Evolutionary conservation across 2,888 invertebrate species (phyloP).

Genomic region (Xestia xanthographa): DNA sequence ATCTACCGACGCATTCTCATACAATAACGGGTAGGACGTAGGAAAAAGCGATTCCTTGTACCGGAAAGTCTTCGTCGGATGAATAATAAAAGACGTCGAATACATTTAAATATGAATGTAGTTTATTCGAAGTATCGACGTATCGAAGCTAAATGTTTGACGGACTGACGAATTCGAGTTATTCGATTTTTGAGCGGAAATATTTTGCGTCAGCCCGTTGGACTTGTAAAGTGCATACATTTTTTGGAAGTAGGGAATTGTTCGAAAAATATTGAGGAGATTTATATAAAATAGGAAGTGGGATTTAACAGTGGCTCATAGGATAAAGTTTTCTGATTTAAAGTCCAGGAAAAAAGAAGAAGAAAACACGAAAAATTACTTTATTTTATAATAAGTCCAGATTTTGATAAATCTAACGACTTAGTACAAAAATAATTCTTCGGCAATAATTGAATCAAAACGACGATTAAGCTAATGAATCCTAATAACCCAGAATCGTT

Average conservation of each 20-base stretch:
- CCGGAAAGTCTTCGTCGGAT: slow-evolving; percentile 71
- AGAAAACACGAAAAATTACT: background rate
- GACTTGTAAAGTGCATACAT: background rate
- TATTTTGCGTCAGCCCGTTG: slow-evolving; percentile 9
- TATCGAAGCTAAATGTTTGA: slow-evolving; percentile 58
- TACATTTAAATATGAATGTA: slow-evolving; percentile 75
- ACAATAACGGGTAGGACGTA: slow-evolving; percentile 71
- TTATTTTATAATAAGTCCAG: background rate
- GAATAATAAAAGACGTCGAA: slow-evolving; percentile 73
- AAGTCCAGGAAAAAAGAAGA: too few relatives aligned
- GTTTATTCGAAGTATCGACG: slow-evolving; percentile 61
- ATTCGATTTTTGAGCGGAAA: slow-evolving; percentile 32
- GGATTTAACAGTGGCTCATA: too few relatives aligned
- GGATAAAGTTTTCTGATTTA: too few relatives aligned
- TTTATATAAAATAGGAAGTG: background rate
- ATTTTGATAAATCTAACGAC: background rate
- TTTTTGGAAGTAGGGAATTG: background rate
- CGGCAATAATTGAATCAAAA: slow-evolving; percentile 19
- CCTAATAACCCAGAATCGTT: slow-evolving; percentile 43
- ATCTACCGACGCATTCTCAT: slow-evolving; percentile 72
- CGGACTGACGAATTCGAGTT: slow-evolving; percentile 29
- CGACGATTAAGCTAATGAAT: slow-evolving; percentile 32
- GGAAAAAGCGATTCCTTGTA: slow-evolving; percentile 77
- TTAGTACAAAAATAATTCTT: background rate
- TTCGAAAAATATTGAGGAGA: background rate